These are phyloP conservation scores for Prosapia bicincta DNA, from an alignment of 2,888 invertebrate genomes.

Conservation along the genomic window DNA sequence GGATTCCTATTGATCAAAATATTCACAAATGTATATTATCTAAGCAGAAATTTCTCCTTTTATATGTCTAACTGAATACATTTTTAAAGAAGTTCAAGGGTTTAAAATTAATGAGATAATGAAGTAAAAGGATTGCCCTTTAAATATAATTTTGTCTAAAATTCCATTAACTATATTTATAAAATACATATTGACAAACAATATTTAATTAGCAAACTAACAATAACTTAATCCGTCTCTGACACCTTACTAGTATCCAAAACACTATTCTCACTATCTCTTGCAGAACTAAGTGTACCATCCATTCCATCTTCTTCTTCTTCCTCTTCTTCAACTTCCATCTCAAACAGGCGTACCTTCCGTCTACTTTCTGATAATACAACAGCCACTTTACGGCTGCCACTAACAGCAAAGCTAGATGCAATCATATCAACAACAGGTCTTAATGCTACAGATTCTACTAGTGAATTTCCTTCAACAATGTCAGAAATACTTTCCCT, in stretches of 20 bases:
- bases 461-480: slow-evolving; percentile 36
- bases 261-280: not conserved
- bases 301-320: slow-evolving; percentile 66
- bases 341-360: slow-evolving; percentile 83
- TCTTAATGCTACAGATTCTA: slow-evolving; percentile 46
- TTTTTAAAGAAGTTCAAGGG: too few species aligned
- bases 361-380: slow-evolving; percentile 74
- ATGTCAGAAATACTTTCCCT: slow-evolving; percentile 35
- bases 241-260: slow-evolving; percentile 10
- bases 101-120: too few species aligned
- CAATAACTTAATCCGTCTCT: slow-evolving; percentile 14
- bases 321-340: slow-evolving; percentile 89
- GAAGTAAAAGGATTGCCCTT: too few species aligned
- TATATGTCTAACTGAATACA: too few species aligned
- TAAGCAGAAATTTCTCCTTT: too few species aligned
- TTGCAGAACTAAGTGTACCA: not conserved
- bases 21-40: too few species aligned
- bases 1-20: too few species aligned
- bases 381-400: slow-evolving; percentile 78
- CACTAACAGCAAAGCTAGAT: slow-evolving; percentile 76
- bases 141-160: too few species aligned
- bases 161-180: too few species aligned
- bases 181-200: too few species aligned
- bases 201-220: too few species aligned
- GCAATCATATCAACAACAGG: slow-evolving; percentile 64